Evolutionary conservation across 2,797 vertebrate genomes (phyloP).

Genomic region (Danio kyathit): DNA sequence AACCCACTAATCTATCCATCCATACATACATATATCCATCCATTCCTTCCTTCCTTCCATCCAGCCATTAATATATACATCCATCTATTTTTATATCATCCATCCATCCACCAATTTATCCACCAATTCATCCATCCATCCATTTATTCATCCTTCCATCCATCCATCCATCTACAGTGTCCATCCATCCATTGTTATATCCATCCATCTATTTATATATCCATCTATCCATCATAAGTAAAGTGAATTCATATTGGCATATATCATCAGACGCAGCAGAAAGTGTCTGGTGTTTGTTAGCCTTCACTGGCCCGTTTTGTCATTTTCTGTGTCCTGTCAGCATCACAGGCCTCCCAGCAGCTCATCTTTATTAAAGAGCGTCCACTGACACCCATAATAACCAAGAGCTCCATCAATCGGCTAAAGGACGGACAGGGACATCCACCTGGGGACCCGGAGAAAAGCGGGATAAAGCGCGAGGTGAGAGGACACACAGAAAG

Average conservation of each 20-base stretch:
- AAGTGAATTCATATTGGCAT: too few species aligned
- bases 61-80: neutral
- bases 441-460: conserved; percentile 50
- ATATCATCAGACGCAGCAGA: too few species aligned
- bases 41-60: too few species aligned
- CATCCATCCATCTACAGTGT: too few species aligned
- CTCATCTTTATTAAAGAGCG: conserved; percentile 37
- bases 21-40: too few species aligned
- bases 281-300: neutral
- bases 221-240: too few species aligned
- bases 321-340: neutral
- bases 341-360: conserved; percentile 12
- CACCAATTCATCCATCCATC: too few species aligned
- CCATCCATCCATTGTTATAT: too few species aligned
- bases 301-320: neutral
- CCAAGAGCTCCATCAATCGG: conserved; percentile 4
- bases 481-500: conserved; percentile 45
- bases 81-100: neutral
- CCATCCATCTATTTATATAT: too few species aligned
- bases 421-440: neutral
- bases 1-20: too few species aligned
- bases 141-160: too few species aligned
- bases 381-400: conserved; percentile 26
- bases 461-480: conserved; percentile 38
- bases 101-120: too few species aligned